Conservation (phyloP, 1,140 invertebrate genomes). For the Teleogryllus occipitalis region DNA sequence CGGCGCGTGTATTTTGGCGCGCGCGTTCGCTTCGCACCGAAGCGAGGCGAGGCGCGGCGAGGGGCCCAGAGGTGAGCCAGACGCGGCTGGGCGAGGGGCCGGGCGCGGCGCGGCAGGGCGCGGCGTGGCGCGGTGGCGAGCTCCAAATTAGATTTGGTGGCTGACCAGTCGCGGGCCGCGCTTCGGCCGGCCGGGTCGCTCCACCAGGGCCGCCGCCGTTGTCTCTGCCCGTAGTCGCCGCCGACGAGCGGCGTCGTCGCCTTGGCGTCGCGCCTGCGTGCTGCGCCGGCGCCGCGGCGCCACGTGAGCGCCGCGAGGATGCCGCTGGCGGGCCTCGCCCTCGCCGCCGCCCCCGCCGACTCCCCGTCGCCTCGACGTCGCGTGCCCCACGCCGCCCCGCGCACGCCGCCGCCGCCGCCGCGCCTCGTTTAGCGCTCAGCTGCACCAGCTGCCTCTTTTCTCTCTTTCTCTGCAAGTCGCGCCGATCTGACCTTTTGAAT, state of each 20-base stretch:
- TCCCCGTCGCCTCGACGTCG: too few species aligned
- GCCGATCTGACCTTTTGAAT: not conserved
- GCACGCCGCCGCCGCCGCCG: too few species aligned
- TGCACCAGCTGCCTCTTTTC: not conserved
- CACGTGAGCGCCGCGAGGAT: too few species aligned
- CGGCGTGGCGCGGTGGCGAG: not conserved
- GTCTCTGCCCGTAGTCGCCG: not conserved
- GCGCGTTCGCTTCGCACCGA: not conserved
- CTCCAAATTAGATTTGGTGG: not conserved
- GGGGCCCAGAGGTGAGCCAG: not conserved
- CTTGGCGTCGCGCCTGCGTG: not conserved
- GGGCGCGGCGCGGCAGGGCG: too few species aligned
- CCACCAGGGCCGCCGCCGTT: too few species aligned
- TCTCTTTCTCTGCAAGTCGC: not conserved
- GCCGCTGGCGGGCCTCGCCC: too few species aligned
- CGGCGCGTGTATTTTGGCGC: not conserved
- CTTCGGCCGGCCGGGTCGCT: not conserved
- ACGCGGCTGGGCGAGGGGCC: too few species aligned
- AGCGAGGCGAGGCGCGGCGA: not conserved
- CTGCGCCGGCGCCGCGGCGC: not conserved
- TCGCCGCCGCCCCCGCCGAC: too few species aligned
- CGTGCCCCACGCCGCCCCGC: too few species aligned
- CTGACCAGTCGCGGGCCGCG: not conserved
- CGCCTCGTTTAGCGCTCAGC: not conserved
- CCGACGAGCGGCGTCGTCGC: not conserved